phyloP scores from a whole-genome alignment of 2,888 invertebrate species.

The Operophtera brumata region DNA sequence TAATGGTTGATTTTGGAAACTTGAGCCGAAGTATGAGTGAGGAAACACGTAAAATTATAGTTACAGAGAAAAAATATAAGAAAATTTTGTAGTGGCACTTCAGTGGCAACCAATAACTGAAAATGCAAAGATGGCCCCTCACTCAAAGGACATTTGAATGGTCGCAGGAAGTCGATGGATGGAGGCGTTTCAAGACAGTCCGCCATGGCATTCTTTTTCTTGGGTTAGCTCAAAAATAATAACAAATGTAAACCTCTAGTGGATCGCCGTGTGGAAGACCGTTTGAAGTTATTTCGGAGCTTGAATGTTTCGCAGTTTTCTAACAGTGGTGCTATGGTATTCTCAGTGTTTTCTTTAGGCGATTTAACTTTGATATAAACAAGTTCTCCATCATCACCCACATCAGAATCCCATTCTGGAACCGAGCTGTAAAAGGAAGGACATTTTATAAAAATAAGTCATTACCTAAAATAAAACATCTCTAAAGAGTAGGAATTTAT shows the following conservation, averaged over 20 bases:
- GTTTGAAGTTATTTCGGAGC: constrained; percentile 70
- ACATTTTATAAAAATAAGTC: background rate
- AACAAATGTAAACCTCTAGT: constrained; percentile 55
- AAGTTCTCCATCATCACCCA: constrained; percentile 84
- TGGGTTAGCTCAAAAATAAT: no score
- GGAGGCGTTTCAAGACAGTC: no score
- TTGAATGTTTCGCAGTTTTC: constrained; percentile 71
- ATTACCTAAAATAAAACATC: background rate
- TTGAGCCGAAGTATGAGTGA: no score
- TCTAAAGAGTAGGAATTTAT: background rate
- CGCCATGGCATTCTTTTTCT: no score
- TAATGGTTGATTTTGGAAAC: no score
- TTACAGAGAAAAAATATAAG: no score
- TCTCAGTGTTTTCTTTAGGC: constrained; percentile 33
- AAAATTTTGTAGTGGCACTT: no score
- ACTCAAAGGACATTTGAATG: no score
- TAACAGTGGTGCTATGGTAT: constrained; percentile 54
- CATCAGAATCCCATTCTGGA: constrained; percentile 85
- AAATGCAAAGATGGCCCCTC: no score
- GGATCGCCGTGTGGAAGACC: constrained; percentile 67
- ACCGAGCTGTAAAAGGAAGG: constrained; percentile 73
- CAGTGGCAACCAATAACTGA: no score
- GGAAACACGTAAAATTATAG: no score
- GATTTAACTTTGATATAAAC: constrained; percentile 82
- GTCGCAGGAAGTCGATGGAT: no score